Evolutionary conservation across 1,140 invertebrate genomes (phyloP), one percentile per base, ranked within the genome.

Genomic region (Papilio polyxenes): DNA sequence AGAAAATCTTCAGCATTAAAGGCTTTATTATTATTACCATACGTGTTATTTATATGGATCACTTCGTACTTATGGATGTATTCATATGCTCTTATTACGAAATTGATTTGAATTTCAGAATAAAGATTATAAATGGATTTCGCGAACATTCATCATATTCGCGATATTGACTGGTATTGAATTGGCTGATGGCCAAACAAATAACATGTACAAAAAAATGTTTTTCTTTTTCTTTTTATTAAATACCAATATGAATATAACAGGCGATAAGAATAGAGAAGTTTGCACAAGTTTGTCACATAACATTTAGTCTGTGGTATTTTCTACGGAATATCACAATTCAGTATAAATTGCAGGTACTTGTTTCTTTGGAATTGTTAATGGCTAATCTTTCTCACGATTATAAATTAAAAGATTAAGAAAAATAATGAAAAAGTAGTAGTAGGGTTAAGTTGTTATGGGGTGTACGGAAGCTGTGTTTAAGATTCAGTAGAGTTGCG

Each of bases 391-490:
- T 17, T 31, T 31, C 15, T 72, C 65, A 69, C 11, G 11, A 13
- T 69, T 69, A 31, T 72, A 72, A 72, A 72, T 72, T 72, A 72
- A 72, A 20, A 37, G 23, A 72, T 72, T 72, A 72, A 72, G 65
- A 37, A 72, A 72, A 40, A 37, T 65, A 65, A 65, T 31, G 62
- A 65, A 65, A 65, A 65, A 65, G n/a, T n/a, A n/a, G n/a, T n/a
- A 65, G 62, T 65, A 65, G 23, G 62, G 62, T 65, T 65, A 31
- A 72, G 65, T 72, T 13, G 5, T 72, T 72, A 72, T 72, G 40
- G 31, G 65, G 3, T 72, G 65, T 40, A 37, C 65, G 65, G 65
- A 72, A 72, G 65, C 37, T 5, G 23, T 72, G 20, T 72, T 72
- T 72, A 72, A 72, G 65, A 72, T 72, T 72, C 65, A 72, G 65